Conservation (phyloP, 2,113 vertebrate species). For the Pluvialis apricaria region DNA sequence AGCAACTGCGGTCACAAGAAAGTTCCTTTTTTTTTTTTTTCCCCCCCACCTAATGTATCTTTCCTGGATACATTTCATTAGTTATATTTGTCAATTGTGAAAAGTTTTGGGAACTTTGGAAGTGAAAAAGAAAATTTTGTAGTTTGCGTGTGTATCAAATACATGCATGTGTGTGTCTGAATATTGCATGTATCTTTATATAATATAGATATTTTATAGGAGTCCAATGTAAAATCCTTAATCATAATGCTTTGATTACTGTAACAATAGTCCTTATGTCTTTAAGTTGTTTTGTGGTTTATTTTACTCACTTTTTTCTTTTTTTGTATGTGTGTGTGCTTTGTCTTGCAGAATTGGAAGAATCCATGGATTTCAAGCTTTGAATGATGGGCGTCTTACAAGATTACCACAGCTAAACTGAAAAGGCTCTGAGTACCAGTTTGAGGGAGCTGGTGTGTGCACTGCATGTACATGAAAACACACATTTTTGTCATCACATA, state of each 20-base stretch:
- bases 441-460: slow-evolving; percentile 1
- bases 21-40: neutral
- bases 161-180: neutral
- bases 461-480: neutral
- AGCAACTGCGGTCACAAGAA: neutral
- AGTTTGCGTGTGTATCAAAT: neutral
- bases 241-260: neutral
- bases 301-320: neutral
- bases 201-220: neutral
- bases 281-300: neutral
- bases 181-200: neutral
- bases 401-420: neutral
- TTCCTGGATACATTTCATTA: neutral
- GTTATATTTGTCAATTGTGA: neutral
- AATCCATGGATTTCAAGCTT: slow-evolving; percentile 29
- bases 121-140: neutral
- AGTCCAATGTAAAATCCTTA: neutral
- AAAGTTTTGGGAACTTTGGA: neutral
- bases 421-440: slow-evolving; percentile 10
- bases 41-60: rapidly evolving
- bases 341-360: slow-evolving; percentile 67
- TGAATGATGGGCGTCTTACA: neutral
- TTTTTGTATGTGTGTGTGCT: neutral
- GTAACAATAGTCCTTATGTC: neutral
- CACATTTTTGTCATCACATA: neutral